A percentile compares a stretch with the other conserved stretches of the same genome.
Evolutionary conservation across 2,113 vertebrate species (phyloP).

Genomic region (Brachionichthys hirsutus): DNA sequence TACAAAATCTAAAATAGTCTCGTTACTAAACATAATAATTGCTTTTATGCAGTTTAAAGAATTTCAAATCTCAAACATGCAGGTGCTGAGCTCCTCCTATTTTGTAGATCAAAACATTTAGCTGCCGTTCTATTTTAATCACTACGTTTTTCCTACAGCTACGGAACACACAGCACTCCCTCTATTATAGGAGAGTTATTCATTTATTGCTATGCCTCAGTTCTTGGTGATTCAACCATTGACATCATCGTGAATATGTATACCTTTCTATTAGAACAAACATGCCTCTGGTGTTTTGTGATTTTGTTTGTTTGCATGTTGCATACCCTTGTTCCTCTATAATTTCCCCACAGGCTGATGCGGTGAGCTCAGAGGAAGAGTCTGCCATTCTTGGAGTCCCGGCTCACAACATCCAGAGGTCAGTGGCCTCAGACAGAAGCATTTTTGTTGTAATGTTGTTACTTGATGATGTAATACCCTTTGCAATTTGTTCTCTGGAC

Average conservation of each 20-base stretch:
- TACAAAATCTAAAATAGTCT: too few relatives aligned
- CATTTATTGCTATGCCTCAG: background rate
- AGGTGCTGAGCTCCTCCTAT: too few relatives aligned
- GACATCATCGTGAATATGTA: too few relatives aligned
- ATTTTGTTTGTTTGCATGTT: conserved; percentile 1
- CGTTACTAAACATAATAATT: too few relatives aligned
- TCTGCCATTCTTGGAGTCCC: background rate
- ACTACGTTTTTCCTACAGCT: background rate
- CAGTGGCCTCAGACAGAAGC: background rate
- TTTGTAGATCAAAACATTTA: background rate
- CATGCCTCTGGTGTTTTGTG: too few relatives aligned
- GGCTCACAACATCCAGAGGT: background rate
- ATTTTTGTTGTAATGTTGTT: background rate
- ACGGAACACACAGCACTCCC: background rate
- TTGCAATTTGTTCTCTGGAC: too few relatives aligned
- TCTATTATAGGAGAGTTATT: background rate
- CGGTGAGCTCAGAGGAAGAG: too few relatives aligned
- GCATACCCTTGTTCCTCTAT: background rate
- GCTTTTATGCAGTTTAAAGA: too few relatives aligned
- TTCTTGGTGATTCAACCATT: too few relatives aligned
- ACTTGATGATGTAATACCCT: background rate
- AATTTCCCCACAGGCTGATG: background rate
- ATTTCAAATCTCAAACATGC: too few relatives aligned
- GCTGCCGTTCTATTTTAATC: background rate
- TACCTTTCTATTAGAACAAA: too few relatives aligned